A percentile compares a stretch with the other conserved stretches of the same genome.
These are phyloP conservation scores for Gallirallus australis DNA, from an alignment of 2,797 vertebrate species.

Conservation along the genomic window DNA sequence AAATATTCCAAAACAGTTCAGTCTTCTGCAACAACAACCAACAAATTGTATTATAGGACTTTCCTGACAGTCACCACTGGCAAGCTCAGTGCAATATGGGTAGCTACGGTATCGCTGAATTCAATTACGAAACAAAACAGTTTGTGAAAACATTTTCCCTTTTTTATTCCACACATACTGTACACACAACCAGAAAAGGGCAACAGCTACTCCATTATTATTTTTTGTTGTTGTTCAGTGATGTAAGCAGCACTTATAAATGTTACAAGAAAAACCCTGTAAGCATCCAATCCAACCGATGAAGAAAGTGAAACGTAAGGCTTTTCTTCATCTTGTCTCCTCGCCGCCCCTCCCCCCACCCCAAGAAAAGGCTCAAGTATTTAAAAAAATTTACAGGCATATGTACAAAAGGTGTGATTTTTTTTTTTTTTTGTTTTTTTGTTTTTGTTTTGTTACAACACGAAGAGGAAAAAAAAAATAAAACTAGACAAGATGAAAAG, in stretches of 20 bases:
- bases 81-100: constrained; percentile 99
- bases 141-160: constrained; percentile 94
- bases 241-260: constrained; percentile 99
- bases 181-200: constrained; percentile 87
- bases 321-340: constrained; percentile 98
- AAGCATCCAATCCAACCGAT: constrained; percentile 94
- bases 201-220: constrained; percentile 93
- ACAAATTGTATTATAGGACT: constrained; percentile 94
- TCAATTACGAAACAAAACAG: constrained; percentile 98
- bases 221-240: constrained; percentile 88
- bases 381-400: constrained; percentile 99
- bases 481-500: constrained; percentile 75
- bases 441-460: constrained; percentile 79
- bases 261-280: constrained; percentile 99
- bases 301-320: constrained; percentile 99
- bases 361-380: constrained; percentile 99
- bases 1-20: constrained; percentile 99
- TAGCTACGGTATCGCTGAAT: constrained; percentile 93
- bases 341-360: constrained; percentile 80
- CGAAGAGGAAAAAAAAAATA: constrained; percentile 74
- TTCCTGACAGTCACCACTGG: constrained; percentile 95
- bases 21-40: constrained; percentile 95
- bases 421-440: constrained; percentile 58
- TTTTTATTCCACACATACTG: constrained; percentile 92
- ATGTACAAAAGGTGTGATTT: constrained; percentile 94